Evolutionary conservation across 30 jellyfish, hydroid and myxozoan genomes (phyloP), one percentile per base, ranked within the genome.

Genomic region (Pelagia noctiluca): DNA sequence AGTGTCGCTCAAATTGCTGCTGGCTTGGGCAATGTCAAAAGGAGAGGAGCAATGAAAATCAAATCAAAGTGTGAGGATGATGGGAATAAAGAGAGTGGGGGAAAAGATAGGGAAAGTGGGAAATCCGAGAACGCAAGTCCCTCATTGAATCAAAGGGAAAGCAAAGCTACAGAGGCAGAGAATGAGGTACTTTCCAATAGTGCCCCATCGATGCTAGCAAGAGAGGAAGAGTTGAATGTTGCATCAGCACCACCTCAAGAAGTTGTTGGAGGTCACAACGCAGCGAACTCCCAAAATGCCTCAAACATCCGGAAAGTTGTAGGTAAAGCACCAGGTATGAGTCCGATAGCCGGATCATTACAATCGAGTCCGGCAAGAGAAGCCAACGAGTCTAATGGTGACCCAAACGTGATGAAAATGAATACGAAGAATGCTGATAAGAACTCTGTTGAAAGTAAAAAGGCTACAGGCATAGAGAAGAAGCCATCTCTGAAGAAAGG

Each of bases 1-100:
- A 75, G 62, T 7, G 80, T 74, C 28, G 92, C 92, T 30, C 63
- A 23, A 75, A 35, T 67, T 0, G 85, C 80, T 7, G 57, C 84
- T 35, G 80, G 86, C 22, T 24, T 82, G 0, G 65, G 92, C 26
- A 34, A 82, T 30, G 48, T 35, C 26, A 74, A 64, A 5, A 62
- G 92, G 31, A 48, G 35, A 49, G 74, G 78, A 22, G 72, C 72
- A 2, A 2, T 67, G 30, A 82, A 82, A 0, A 50, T 69, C 37
- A 82, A 50, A 38, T 3, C 25, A 79, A 37, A 10, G 35, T 16
- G 63, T 26, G 64, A 22, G 67, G 12, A 50, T 25, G 21, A 74
- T 24, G 85, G 63, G 1, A 11, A 3, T 8, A 36, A 36, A 68
- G 10, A 31, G 18, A 23, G 24, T 30, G 19, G 32, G 3, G 62